Evolutionary conservation across 2,888 invertebrate genomes (phyloP), one percentile per base, ranked within the genome.

Genomic region (Caenorhabditis macrosperma): DNA sequence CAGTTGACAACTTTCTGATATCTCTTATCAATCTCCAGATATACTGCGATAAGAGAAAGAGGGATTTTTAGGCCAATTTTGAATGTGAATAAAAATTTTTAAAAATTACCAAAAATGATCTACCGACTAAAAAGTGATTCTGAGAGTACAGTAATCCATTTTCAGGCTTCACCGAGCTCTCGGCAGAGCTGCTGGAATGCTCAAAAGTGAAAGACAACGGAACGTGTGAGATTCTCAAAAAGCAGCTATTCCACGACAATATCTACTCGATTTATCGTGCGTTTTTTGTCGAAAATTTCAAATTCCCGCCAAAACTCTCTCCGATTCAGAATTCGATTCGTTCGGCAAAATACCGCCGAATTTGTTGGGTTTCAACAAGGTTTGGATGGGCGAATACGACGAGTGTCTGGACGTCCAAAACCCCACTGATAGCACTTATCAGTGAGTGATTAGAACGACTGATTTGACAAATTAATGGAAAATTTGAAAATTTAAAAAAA

Each of bases 311-410:
- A 46, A 26, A n/a, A 26, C 30, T n/a, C 15, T 15, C 7, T 6
- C 6, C 22, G 15, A 46, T 74, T 38, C 61, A 78, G 78, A 78
- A 68, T 44, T 74, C 26, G 78, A 78, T 17, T 55, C 67, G 15
- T 78, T 78, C 35, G 78, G 72, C 0, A 78, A 74, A 57, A 74
- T 78, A 20, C 78, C 78, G 22, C 50, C 68, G 6, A 57, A 78
- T 48, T 26, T 78, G 7, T 33, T 78, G 12, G 71, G 71, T 15
- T 61, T 78, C 20, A 72, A 72, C 10, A 78, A 72, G 46, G 66
- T 78, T 15, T 78, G 78, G 78, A 74, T 67, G 67, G 78, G 78
- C 7, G 78, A 78, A 30, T 78, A 74, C 33, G 72, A 74, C 24
- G 78, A 78, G 54, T 78, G 78, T 52, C 24, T 74, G 17, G 52